phyloP scores from a whole-genome alignment of 1,140 invertebrate genomes.

The Magallana angulata region DNA sequence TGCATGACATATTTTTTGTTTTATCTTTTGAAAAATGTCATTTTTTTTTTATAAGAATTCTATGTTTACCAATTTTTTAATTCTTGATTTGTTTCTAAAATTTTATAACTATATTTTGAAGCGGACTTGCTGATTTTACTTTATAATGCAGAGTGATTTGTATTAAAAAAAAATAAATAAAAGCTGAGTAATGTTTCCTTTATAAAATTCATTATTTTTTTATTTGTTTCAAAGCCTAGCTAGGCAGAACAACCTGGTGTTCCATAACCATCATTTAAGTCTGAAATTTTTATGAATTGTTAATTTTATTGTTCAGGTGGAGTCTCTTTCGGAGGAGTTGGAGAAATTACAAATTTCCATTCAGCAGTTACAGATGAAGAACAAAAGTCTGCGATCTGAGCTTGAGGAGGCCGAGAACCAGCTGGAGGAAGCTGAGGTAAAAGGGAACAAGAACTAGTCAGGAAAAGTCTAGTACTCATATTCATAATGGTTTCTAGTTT shows the following conservation, averaged over 20 bases:
- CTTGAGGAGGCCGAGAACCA: slow-evolving; percentile 70
- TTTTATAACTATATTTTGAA: not conserved
- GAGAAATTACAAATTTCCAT: slow-evolving; percentile 64
- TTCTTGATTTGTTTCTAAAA: not conserved
- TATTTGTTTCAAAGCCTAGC: too few relatives aligned
- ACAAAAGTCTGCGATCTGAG: slow-evolving; percentile 70
- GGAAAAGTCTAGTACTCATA: too few relatives aligned
- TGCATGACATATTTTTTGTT: too few relatives aligned
- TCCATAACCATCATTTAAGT: too few relatives aligned
- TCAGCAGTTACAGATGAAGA: slow-evolving; percentile 74
- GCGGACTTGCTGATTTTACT: not conserved
- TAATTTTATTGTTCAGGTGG: not conserved
- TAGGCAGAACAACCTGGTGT: too few relatives aligned
- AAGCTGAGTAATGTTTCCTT: not conserved
- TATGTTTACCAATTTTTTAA: not conserved
- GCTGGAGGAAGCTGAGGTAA: slow-evolving; percentile 71
- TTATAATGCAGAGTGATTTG: not conserved
- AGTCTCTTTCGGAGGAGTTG: slow-evolving; percentile 58
- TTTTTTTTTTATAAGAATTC: not conserved
- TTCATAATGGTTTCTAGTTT: too few relatives aligned
- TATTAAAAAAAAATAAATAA: not conserved
- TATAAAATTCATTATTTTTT: not conserved
- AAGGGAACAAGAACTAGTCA: not conserved
- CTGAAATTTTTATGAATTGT: too few relatives aligned
- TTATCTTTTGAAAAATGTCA: too few relatives aligned